phyloP scores from a whole-genome alignment of 2,888 invertebrate genomes.

The Anarsia innoxiella region DNA sequence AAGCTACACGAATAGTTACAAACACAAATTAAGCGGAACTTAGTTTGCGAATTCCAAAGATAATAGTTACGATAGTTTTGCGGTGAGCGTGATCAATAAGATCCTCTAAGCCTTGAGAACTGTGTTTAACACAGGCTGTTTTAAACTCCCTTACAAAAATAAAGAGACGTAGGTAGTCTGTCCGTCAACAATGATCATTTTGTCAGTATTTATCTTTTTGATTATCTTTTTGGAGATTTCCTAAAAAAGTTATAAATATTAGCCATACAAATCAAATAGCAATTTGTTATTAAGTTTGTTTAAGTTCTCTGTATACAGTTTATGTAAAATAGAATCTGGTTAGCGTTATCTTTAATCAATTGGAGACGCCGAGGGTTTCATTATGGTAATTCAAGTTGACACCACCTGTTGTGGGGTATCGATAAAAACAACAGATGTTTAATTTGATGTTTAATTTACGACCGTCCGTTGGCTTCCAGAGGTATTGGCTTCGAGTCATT shows the following conservation, averaged over 20 bases:
- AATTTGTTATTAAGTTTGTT: no score
- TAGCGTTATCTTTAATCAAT: slow-evolving; percentile 17
- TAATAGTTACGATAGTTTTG: slow-evolving; percentile 5
- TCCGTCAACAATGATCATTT: no score
- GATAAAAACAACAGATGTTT: slow-evolving; percentile 22
- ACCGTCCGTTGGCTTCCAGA: no score
- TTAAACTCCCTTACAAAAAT: no score
- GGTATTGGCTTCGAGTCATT: no score
- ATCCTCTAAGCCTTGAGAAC: no score
- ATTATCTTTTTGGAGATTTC: no score
- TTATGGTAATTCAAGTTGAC: slow-evolving; percentile 34
- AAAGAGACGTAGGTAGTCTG: no score
- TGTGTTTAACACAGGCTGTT: no score
- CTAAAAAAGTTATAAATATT: no score
- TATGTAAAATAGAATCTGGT: slow-evolving; percentile 9
- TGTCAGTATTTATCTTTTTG: no score
- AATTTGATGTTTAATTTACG: slow-evolving; percentile 46
- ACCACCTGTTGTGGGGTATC: slow-evolving; percentile 32
- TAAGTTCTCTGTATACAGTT: not conserved
- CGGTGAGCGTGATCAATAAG: slow-evolving; percentile 6
- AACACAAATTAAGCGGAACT: slow-evolving; percentile 2
- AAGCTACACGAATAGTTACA: slow-evolving; percentile 5
- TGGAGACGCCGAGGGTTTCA: slow-evolving; percentile 20
- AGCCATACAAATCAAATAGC: no score
- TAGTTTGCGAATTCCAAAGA: slow-evolving; percentile 1